Conservation (phyloP, 2,797 vertebrate genomes). For the Gambusia yucatana region DNA sequence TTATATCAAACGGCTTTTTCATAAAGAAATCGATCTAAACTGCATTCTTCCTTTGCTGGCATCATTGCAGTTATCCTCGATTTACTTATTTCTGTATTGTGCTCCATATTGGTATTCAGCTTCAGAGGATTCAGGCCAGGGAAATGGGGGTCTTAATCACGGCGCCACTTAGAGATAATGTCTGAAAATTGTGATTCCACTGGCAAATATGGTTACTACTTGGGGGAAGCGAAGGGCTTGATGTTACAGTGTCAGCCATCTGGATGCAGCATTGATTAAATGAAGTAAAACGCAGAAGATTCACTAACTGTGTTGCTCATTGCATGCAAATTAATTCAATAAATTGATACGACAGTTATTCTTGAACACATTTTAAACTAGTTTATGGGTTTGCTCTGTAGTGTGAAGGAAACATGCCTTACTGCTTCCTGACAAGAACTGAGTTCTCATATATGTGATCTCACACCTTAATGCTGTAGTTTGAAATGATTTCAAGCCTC, state of each 20-base stretch:
- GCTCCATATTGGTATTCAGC: conserved; percentile 7
- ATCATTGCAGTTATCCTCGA: conserved; percentile 25
- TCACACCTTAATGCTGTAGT: no score
- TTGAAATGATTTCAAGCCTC: not conserved
- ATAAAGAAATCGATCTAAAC: conserved; percentile 44
- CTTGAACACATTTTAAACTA: not conserved
- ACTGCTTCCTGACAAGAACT: not conserved
- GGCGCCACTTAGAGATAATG: conserved; percentile 15
- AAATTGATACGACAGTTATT: not conserved
- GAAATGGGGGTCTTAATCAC: conserved; percentile 18
- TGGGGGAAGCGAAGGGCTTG: not conserved
- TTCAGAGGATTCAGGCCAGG: not conserved
- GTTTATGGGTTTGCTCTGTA: not conserved
- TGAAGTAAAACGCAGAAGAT: not conserved
- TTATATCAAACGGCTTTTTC: conserved; percentile 23
- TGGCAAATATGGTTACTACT: conserved; percentile 1
- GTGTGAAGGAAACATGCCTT: not conserved
- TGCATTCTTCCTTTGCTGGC: conserved; percentile 20
- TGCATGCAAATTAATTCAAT: not conserved
- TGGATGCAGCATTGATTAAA: not conserved
- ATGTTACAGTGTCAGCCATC: not conserved
- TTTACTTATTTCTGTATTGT: conserved; percentile 27
- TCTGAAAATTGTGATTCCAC: conserved; percentile 8
- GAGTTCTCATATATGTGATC: not conserved
- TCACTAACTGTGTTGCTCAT: not conserved